Conservation (phyloP, 2,797 vertebrate species). For the Melopsittacus undulatus region DNA sequence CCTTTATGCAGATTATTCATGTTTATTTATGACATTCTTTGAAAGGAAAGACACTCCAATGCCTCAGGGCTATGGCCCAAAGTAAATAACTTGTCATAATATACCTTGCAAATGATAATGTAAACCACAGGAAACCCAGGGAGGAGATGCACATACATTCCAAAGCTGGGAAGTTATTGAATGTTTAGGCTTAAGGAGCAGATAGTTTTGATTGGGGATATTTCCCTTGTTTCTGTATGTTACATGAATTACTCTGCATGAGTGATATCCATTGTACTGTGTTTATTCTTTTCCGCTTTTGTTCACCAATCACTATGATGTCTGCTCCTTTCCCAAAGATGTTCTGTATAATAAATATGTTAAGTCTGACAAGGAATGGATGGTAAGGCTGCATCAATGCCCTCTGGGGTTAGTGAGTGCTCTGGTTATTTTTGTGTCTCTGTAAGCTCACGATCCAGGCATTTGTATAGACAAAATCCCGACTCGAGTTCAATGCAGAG, state of each 20-base stretch:
- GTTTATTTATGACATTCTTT: conserved; percentile 56
- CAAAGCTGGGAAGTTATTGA: conserved; percentile 66
- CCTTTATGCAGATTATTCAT: conserved; percentile 65
- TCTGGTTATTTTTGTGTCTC: conserved; percentile 56
- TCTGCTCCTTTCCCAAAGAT: conserved; percentile 43
- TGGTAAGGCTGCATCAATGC: conserved; percentile 55
- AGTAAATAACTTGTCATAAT: conserved; percentile 69
- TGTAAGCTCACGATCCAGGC: not conserved
- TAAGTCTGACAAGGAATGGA: conserved; percentile 40
- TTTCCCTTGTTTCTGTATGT: conserved; percentile 54
- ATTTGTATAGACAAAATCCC: not conserved
- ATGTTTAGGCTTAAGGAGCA: conserved; percentile 67
- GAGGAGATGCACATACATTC: conserved; percentile 60
- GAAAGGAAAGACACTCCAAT: conserved; percentile 34
- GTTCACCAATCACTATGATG: conserved; percentile 54
- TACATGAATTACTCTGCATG: conserved; percentile 41
- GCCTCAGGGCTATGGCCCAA: conserved; percentile 36
- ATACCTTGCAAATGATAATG: conserved; percentile 68
- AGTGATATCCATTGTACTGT: conserved; percentile 51
- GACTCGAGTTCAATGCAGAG: not conserved
- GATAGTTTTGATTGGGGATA: conserved; percentile 63
- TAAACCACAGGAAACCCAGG: conserved; percentile 46
- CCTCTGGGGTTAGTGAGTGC: conserved; percentile 39
- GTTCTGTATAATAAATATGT: conserved; percentile 46
- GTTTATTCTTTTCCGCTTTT: conserved; percentile 47